Conservation (phyloP, 2,888 invertebrate genomes). For the Malthinus flaveolus region DNA sequence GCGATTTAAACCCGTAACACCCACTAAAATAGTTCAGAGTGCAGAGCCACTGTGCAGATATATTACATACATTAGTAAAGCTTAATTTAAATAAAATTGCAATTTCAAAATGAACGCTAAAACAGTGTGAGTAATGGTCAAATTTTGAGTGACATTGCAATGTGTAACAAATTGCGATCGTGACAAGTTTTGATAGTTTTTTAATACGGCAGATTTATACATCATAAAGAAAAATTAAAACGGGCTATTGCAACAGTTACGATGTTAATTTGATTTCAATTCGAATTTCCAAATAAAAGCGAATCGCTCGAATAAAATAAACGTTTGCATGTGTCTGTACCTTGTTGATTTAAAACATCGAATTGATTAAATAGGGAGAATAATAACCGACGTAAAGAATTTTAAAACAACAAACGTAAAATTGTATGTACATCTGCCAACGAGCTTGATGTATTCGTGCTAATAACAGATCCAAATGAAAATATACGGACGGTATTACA, state of each 20-base stretch:
- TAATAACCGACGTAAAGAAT: slow-evolving; percentile 16
- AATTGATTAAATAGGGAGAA: slow-evolving; percentile 16
- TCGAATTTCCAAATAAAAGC: slow-evolving; percentile 15
- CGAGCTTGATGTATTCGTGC: slow-evolving; percentile 32
- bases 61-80: neutral
- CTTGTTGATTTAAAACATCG: slow-evolving; percentile 9
- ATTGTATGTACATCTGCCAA: slow-evolving; percentile 33
- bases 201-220: slow-evolving; percentile 31
- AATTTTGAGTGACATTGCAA: slow-evolving; percentile 6
- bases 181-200: slow-evolving; percentile 25
- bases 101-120: neutral
- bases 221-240: slow-evolving; percentile 30
- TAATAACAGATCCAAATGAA: slow-evolving; percentile 36
- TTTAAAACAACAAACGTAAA: slow-evolving; percentile 29
- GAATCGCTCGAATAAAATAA: slow-evolving; percentile 3
- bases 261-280: slow-evolving; percentile 30
- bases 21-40: too few relatives aligned
- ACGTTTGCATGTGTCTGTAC: slow-evolving; percentile 5
- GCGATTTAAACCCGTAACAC: too few relatives aligned
- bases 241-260: slow-evolving; percentile 24
- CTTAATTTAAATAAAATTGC: slow-evolving; percentile 4
- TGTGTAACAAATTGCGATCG: slow-evolving; percentile 23
- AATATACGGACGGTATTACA: slow-evolving; percentile 34
- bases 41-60: too few relatives aligned
- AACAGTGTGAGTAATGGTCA: neutral